Evolutionary conservation across 2,888 invertebrate genomes (phyloP).

Genomic region (Pilophorus perplexus): DNA sequence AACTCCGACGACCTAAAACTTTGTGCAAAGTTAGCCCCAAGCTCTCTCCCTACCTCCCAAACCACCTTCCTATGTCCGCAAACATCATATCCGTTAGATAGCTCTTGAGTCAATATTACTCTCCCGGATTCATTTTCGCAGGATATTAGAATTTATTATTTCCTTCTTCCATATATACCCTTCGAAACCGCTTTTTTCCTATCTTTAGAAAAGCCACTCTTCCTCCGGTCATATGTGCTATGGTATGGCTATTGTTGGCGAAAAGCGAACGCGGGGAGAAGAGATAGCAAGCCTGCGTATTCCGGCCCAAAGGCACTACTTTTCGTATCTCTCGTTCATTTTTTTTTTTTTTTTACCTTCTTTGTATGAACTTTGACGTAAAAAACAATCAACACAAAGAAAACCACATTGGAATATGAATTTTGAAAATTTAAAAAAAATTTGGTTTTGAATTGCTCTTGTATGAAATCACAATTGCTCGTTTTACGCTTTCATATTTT

Average conservation of each 20-base stretch:
- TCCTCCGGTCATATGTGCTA: background rate
- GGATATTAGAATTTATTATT: slow-evolving; percentile 40
- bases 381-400: no score
- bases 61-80: slow-evolving; percentile 14
- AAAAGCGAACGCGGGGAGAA: background rate
- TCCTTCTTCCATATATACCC: slow-evolving; percentile 3
- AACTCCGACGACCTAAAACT: slow-evolving; percentile 17
- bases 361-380: no score
- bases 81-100: slow-evolving; percentile 33
- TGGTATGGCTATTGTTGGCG: background rate
- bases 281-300: background rate
- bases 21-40: slow-evolving; percentile 34
- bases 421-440: no score
- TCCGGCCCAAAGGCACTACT: background rate
- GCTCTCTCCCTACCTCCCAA: background rate
- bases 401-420: no score
- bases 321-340: background rate
- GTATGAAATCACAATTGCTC: no score
- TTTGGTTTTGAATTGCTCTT: no score
- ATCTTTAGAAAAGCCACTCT: background rate
- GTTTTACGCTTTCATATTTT: no score
- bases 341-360: no score
- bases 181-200: background rate
- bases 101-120: slow-evolving; percentile 40
- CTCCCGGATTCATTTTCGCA: slow-evolving; percentile 37